Conservation (phyloP, 2,888 invertebrate genomes). For the Coelinius sp. region DNA sequence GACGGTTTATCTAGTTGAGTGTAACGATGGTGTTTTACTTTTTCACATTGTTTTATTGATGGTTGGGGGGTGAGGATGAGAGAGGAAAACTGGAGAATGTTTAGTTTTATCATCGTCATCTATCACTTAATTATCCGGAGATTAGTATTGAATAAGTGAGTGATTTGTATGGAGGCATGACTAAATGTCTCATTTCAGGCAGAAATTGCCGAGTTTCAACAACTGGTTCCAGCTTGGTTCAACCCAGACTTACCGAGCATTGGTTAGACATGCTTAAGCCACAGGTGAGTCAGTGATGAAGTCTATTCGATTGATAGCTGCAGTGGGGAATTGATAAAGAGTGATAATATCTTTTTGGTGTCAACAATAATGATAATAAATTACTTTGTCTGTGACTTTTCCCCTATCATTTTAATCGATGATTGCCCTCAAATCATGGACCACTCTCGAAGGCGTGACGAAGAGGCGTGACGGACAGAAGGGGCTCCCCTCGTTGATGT, state of each 20-base stretch:
- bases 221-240: too few species aligned
- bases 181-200: conserved; percentile 40
- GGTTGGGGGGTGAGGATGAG: background rate
- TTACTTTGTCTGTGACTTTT: background rate
- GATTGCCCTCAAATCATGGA: background rate
- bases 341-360: background rate
- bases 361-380: background rate
- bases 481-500: background rate
- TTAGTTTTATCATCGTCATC: conserved; percentile 42
- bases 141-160: conserved; percentile 49
- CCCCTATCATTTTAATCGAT: background rate
- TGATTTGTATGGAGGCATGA: conserved; percentile 44
- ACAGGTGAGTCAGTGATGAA: conserved; percentile 23
- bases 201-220: too few species aligned
- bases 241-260: conserved; percentile 31
- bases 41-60: background rate
- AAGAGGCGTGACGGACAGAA: conserved; percentile 41
- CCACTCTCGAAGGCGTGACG: conserved; percentile 38
- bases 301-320: background rate
- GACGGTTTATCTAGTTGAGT: background rate
- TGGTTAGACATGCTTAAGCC: too few species aligned
- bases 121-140: conserved; percentile 49
- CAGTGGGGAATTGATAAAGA: background rate
- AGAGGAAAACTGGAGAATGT: conserved; percentile 29
- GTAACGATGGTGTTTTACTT: background rate